These are phyloP conservation scores for Centruroides sculpturatus DNA, from an alignment of 1,140 invertebrate species.

Conservation along the genomic window DNA sequence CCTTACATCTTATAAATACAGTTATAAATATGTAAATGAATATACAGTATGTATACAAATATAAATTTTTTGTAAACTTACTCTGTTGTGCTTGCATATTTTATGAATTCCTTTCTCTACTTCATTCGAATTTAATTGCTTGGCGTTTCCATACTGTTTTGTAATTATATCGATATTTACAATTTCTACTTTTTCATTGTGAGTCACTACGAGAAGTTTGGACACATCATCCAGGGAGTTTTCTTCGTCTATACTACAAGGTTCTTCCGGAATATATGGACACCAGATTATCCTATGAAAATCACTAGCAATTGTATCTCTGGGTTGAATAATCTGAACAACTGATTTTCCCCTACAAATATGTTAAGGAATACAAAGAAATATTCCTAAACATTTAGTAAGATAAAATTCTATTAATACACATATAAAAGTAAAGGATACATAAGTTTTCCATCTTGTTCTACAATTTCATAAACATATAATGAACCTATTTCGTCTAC, in stretches of 20 bases:
- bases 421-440: conserved; percentile 23
- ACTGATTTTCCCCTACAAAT: conserved; percentile 19
- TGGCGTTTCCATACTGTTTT: conserved; percentile 33
- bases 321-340: conserved; percentile 37
- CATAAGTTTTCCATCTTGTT: conserved; percentile 26
- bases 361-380: background rate
- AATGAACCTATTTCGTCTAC: conserved; percentile 68
- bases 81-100: conserved; percentile 44
- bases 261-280: conserved; percentile 61
- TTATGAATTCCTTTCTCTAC: conserved; percentile 43
- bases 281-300: conserved; percentile 71
- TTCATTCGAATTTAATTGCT: conserved; percentile 30
- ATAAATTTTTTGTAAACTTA: conserved; percentile 4
- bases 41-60: no score
- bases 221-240: conserved; percentile 47
- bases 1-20: no score
- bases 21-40: no score
- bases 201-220: conserved; percentile 61
- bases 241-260: conserved; percentile 31
- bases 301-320: conserved; percentile 23
- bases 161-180: conserved; percentile 42
- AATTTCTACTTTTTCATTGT: conserved; percentile 52
- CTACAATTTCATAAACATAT: conserved; percentile 63
- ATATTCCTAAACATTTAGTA: background rate
- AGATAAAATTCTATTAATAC: background rate